Conservation (phyloP, 2,113 vertebrate species). For the Callipepla squamata region DNA sequence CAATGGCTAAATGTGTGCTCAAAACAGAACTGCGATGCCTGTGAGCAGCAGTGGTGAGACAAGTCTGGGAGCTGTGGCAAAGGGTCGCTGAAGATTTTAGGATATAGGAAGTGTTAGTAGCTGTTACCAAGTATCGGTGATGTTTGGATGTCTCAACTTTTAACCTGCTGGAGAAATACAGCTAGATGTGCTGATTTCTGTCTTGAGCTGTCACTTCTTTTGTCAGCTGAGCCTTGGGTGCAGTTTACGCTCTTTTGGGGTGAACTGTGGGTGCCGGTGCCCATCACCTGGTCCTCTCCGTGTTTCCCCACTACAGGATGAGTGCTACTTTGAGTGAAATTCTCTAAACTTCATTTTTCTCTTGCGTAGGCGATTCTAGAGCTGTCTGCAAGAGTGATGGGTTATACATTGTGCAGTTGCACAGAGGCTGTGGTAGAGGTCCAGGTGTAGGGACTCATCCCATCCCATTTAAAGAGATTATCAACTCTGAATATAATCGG, state of each 20-base stretch:
- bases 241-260: not conserved
- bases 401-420: constrained; percentile 73
- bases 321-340: not conserved
- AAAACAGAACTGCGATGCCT: not conserved
- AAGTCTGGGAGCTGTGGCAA: not conserved
- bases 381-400: constrained; percentile 56
- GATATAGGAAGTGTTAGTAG: fast-evolving
- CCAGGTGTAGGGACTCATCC: constrained; percentile 74
- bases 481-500: constrained; percentile 80
- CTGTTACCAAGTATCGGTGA: not conserved
- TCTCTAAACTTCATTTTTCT: not conserved
- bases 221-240: not conserved
- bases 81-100: not conserved
- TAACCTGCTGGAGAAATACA: not conserved
- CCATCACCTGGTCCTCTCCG: fast-evolving
- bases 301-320: not conserved
- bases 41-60: not conserved
- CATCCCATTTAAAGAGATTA: constrained; percentile 85
- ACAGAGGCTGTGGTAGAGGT: constrained; percentile 61
- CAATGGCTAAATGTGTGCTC: not conserved
- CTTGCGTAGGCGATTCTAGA: not conserved
- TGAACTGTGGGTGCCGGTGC: not conserved
- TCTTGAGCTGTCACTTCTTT: not conserved
- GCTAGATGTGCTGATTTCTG: not conserved
- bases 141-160: not conserved